Conservation (phyloP, 2,888 invertebrate species). For the Frankliniella intonsa region DNA sequence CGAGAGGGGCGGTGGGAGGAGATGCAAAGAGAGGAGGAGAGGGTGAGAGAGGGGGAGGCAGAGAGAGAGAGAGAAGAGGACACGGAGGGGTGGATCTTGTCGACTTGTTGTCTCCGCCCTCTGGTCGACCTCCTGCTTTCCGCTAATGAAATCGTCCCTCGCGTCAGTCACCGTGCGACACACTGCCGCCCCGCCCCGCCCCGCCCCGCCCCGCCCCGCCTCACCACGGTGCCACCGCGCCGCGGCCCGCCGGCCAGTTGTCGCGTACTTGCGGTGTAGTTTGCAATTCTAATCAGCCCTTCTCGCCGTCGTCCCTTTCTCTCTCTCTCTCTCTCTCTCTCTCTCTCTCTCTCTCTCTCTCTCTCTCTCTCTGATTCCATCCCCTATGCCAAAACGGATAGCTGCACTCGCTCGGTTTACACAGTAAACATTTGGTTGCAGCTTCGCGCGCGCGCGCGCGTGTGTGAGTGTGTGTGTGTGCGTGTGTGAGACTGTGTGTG, state of each 20-base stretch:
- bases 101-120: too few relatives aligned
- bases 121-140: too few relatives aligned
- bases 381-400: too few relatives aligned
- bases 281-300: slow-evolving; percentile 7
- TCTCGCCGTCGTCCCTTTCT: not conserved
- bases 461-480: too few relatives aligned
- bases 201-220: not conserved
- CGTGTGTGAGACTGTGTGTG: too few relatives aligned
- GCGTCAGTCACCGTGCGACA: not conserved
- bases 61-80: not conserved
- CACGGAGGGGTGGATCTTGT: too few relatives aligned
- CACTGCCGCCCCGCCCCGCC: not conserved
- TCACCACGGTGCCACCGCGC: not conserved
- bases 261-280: slow-evolving; percentile 14
- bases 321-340: not conserved
- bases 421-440: too few relatives aligned
- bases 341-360: too few relatives aligned
- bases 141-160: too few relatives aligned
- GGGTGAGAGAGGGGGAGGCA: not conserved
- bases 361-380: too few relatives aligned
- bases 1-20: not conserved
- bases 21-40: not conserved
- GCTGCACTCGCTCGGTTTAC: too few relatives aligned
- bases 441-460: too few relatives aligned
- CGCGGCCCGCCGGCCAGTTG: not conserved